Conservation (phyloP, 2,888 invertebrate species). For the Zeuzera pyrina region DNA sequence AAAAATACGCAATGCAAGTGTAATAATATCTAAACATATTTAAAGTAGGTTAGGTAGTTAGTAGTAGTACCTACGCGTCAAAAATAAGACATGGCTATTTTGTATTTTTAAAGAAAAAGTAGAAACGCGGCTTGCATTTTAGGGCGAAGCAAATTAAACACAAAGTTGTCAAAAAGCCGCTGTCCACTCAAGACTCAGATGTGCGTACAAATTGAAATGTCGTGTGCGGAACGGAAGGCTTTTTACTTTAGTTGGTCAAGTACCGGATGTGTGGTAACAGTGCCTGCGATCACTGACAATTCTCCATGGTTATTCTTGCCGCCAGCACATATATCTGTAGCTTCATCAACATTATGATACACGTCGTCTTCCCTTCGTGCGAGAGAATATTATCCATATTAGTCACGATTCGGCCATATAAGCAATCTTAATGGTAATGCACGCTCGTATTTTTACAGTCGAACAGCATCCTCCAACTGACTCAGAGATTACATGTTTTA, state of each 20-base stretch:
- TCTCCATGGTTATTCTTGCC: slow-evolving; percentile 23
- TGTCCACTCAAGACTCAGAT: slow-evolving; percentile 26
- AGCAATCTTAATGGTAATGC: slow-evolving; percentile 21
- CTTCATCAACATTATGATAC: slow-evolving; percentile 25
- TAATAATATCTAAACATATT: too few relatives aligned
- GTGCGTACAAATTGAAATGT: slow-evolving; percentile 50
- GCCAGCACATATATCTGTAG: slow-evolving; percentile 16
- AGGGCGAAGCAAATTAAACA: slow-evolving; percentile 52
- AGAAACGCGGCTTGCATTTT: slow-evolving; percentile 26
- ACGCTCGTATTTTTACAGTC: slow-evolving; percentile 10
- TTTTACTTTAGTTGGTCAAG: slow-evolving; percentile 50
- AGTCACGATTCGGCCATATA: slow-evolving; percentile 34
- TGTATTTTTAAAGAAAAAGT: slow-evolving; percentile 17
- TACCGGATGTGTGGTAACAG: slow-evolving; percentile 57
- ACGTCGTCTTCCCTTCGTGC: slow-evolving; percentile 2
- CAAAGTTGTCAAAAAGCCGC: slow-evolving; percentile 53
- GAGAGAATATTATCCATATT: slow-evolving; percentile 25
- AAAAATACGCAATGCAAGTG: too few relatives aligned
- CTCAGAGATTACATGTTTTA: too few relatives aligned
- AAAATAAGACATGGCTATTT: slow-evolving; percentile 7
- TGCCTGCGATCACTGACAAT: slow-evolving; percentile 28
- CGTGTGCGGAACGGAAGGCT: slow-evolving; percentile 65
- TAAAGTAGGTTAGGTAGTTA: too few relatives aligned
- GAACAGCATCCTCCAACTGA: too few relatives aligned
- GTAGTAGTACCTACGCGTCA: too few relatives aligned